Evolutionary conservation across 2,113 vertebrate genomes (phyloP), one percentile per base, ranked within the genome.

Genomic region (Pogonocichla stellata): DNA sequence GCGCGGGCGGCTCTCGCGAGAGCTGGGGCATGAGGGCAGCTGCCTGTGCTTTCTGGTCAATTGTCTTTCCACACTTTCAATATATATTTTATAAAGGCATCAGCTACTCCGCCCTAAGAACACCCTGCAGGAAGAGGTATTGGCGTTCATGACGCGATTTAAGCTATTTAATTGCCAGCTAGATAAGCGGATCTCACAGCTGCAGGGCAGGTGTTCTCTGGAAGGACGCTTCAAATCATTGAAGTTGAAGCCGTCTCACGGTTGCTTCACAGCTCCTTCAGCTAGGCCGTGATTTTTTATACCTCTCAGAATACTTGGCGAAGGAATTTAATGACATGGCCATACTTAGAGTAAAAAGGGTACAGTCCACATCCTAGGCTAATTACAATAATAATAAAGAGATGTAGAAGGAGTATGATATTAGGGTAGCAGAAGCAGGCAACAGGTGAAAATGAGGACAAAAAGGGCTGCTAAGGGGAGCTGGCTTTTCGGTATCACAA

Each of bases 261-360:
- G 81, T 92, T 60, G 47, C 81, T 93, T 89, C 80, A 80, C 80
- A 66, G 83, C 85, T 89, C 81, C 53, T 65, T 88, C 82, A 78
- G 28, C 36, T 60, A 74, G 89, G 77, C 80, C 1, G 3, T 61
- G 72, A 42, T 69, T 77, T 94, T 93, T 95, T 75, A 58, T 77
- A 83, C 53, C 42, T 91, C 89, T 92, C 72, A 45, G 80, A 90
- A 86, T 48, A 89, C 47, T 33, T 38, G 62, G 38, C 40, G 57
- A n/a, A 94, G 61, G 58, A 90, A 93, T 94, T 94, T 83, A 93
- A 88, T 87, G 84, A 86, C 93, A 87, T 36, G 67, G 54, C 73
- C 75, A 51, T 73, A 82, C 65, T 67, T 85, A 53, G 69, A 64
- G 29, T 89, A 92, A 93, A 94, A 96, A 96, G 75, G 66, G 43